A percentile compares a stretch with the other conserved stretches of the same genome.
Evolutionary conservation across 2,797 vertebrate species (phyloP).

Genomic region (Calcarius lapponicus): DNA sequence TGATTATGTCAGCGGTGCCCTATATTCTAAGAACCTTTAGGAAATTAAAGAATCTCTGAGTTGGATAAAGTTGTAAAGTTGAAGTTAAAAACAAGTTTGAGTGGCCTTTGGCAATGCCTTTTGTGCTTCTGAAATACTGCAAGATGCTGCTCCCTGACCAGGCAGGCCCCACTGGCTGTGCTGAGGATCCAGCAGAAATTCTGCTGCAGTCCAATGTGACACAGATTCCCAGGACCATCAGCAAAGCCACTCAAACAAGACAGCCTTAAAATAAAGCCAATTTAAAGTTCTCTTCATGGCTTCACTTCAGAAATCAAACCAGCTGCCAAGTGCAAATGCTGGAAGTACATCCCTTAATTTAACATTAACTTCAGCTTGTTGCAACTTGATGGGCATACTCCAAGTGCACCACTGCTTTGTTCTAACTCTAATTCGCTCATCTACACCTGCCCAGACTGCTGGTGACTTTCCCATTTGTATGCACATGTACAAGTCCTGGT

Average conservation of each 20-base stretch:
- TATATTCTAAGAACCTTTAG: slow-evolving; percentile 51
- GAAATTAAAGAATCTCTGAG: slow-evolving; percentile 53
- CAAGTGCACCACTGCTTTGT: slow-evolving; percentile 34
- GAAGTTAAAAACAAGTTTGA: slow-evolving; percentile 21
- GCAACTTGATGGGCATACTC: slow-evolving; percentile 44
- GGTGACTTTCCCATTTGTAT: slow-evolving; percentile 40
- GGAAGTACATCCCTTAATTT: slow-evolving; percentile 33
- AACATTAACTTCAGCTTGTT: slow-evolving; percentile 37
- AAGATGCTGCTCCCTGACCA: neutral
- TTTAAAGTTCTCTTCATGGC: neutral
- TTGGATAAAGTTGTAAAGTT: slow-evolving; percentile 8
- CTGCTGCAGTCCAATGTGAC: neutral
- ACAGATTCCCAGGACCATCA: neutral
- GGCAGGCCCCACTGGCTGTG: neutral
- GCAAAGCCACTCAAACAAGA: neutral
- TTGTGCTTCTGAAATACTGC: neutral
- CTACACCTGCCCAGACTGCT: slow-evolving; percentile 54
- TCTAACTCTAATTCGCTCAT: slow-evolving; percentile 31
- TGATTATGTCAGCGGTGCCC: slow-evolving; percentile 37
- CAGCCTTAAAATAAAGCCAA: neutral
- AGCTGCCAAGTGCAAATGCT: neutral
- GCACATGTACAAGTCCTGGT: neutral
- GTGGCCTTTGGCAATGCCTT: slow-evolving; percentile 27
- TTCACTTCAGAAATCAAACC: slow-evolving; percentile 17
- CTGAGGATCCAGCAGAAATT: neutral